phyloP scores from a whole-genome alignment of 92 coral and sea anemone species.

The Epizoanthus rinbou region DNA sequence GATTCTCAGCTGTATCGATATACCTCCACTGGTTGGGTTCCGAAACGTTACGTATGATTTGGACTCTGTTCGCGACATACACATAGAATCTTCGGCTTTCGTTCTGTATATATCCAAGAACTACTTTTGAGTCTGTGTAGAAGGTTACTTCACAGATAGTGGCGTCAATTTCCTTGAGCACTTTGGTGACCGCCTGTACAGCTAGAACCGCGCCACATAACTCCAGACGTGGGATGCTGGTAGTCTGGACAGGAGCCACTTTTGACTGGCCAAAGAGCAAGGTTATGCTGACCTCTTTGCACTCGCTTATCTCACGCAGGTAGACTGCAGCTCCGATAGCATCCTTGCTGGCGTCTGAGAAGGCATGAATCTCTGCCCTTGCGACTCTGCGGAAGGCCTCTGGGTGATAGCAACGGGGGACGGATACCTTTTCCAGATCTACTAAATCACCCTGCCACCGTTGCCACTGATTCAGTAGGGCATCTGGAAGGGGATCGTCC shows the following conservation, averaged over 20 bases:
- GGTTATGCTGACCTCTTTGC: conserved; percentile 32
- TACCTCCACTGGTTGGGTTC: conserved; percentile 46
- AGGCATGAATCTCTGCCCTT: conserved; percentile 51
- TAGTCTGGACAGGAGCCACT: conserved; percentile 54
- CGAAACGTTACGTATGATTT: conserved; percentile 45
- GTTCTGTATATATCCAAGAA: conserved; percentile 64
- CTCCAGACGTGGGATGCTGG: conserved; percentile 62
- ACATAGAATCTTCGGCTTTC: conserved; percentile 60
- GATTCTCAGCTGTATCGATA: conserved; percentile 48
- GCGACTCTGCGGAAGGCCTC: conserved; percentile 25
- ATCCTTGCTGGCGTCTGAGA: conserved; percentile 60
- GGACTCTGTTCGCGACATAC: conserved; percentile 63
- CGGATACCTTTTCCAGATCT: conserved; percentile 46
- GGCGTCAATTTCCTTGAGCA: conserved; percentile 25
- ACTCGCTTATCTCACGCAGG: conserved; percentile 17
- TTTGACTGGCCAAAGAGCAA: conserved; percentile 54
- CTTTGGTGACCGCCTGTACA: conserved; percentile 32
- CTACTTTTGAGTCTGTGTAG: conserved; percentile 63
- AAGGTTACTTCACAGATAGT: conserved; percentile 24
- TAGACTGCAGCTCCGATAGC: conserved; percentile 58
- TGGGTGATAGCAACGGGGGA: conserved; percentile 51
- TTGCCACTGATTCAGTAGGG: conserved; percentile 55
- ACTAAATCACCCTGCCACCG: conserved; percentile 40
- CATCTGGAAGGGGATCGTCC: conserved; percentile 61
- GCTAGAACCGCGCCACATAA: conserved; percentile 53